Base-by-base conservation (phyloP, 2,113 vertebrate species). In the Limnothrissa miodon region DNA sequence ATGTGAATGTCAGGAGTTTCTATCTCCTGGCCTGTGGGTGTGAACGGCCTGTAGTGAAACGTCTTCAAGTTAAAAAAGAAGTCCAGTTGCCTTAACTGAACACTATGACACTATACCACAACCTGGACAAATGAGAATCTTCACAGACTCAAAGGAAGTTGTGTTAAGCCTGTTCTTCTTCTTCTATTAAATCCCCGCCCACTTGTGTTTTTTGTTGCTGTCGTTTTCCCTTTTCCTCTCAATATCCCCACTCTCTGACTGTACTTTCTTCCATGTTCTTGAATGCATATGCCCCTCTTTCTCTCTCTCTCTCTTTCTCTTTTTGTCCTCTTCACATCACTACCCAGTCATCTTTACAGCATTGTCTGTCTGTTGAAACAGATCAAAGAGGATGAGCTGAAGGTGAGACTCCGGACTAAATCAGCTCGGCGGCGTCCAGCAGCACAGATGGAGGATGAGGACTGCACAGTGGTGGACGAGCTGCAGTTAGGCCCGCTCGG, bases 371-470 rank as follows among this genome's bases (percentile, higher is more conserved):
- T 80, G 15, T 66, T 82, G 88, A 91, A 82, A 82, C 87, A 96
- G 94, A 81, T 80, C 83, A 93, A 86, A 83, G 93, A 97, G 90
- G 91, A 96, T 0, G 88, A 95, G 88, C 86, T 93, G 51, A 95
- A 91, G 82, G 91, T 87, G 78, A 93, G 80, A 23, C 89, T 95
- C 81, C 85, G 90, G 85, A 81, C 85, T 81, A 93, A 90, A 85
- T 93, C 94, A 0, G 92, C 93, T 0, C 88, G 84, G 5, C 87
- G 89, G 4, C 91, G 88, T 46, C 62, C 42, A 29, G 74, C 85
- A 42, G 46, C 21, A 1, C 44, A 79, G 0, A 51, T 70, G 39
- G 85, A 80, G 13, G 66, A 29, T 15, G 66, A 70, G 62, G 62
- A 6, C 66, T 33, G 36, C 29, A 36, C 25, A 4, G 29, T 36